A percentile compares a stretch with the other conserved stretches of the same genome.
Conservation (phyloP, 1,140 invertebrate species). For the Drosophila ogumai region DNA sequence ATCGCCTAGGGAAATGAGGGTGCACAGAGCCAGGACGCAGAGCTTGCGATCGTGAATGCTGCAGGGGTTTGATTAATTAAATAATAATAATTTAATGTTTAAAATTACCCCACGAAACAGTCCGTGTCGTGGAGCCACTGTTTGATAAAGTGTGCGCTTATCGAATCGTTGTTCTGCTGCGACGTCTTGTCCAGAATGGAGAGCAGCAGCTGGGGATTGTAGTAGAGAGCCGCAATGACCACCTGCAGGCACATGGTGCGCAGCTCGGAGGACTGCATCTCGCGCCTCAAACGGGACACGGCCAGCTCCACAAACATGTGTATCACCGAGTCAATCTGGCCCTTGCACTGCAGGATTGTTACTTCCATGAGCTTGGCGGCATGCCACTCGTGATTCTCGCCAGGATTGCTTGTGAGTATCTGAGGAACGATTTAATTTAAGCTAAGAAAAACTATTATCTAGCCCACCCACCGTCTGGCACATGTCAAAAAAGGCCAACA, state of each 20-base stretch:
- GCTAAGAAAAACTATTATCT: neutral
- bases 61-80: no score
- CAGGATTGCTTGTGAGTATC: constrained; percentile 91
- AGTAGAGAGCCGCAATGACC: constrained; percentile 98
- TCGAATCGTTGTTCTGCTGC: constrained; percentile 88
- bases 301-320: constrained; percentile 96
- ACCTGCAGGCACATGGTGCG: constrained; percentile 97
- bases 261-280: constrained; percentile 95
- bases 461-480: constrained; percentile 91
- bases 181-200: constrained; percentile 91
- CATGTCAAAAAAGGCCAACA: constrained; percentile 98
- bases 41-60: constrained; percentile 97
- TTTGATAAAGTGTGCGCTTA: constrained; percentile 96
- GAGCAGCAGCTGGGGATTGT: constrained; percentile 94
- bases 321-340: constrained; percentile 94
- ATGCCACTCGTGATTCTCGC: constrained; percentile 98
- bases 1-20: constrained; percentile 91
- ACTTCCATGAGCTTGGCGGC: constrained; percentile 99
- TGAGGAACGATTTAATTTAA: neutral
- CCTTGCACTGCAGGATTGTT: constrained; percentile 96
- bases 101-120: constrained; percentile 92
- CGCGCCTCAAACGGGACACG: constrained; percentile 92
- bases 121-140: constrained; percentile 98
- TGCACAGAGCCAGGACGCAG: constrained; percentile 96
- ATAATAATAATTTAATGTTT: no score